Base-by-base conservation (phyloP, 1,140 invertebrate genomes). In the Psix sp. region DNA sequence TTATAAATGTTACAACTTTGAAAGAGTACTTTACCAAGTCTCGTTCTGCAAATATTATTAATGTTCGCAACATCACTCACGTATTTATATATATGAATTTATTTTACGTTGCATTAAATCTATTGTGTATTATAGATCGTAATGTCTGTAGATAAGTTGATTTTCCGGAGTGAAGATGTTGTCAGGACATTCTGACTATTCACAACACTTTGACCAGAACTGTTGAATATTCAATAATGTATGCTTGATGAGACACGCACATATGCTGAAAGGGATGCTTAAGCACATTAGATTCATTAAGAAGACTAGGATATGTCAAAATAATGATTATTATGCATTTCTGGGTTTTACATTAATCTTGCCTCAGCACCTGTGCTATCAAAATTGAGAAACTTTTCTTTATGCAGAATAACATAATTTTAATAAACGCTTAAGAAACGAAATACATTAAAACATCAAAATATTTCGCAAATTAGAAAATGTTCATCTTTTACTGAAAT, bases 171-270 rank as follows among this genome's bases (percentile, higher is more conserved):
- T n/a, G 29, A 48, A 56, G 40, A 40, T 11, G 10, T 24, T 52
- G 17, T 3, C 10, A 13, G 48, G n/a, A 46, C 21, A 33, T 56
- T 56, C 42, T 18, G 42, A 35, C 31, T 29, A 35, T 56, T 33
- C 31, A 39, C 42, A 40, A 49, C 43, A 56, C 51, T 56, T 35
- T 66, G 43, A 48, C 62, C 36, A 49, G 24, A 57, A 38, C 43
- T 49, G 52, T 57, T 67, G 51, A 57, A 57, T 67, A 67, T 67
- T 66, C 51, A 66, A 56, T 66, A 56, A 46, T 20, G 39, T 38
- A 45, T 63, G 60, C n/a, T 63, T 63, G 48, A 52, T 63, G 17
- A 52, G 48, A 38, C 45, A 63, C 18, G 11, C 14, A 35, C 24
- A 39, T 31, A 52, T 56, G 17, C 20, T 45, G 13, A 65, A 63